A percentile compares a stretch with the other conserved stretches of the same genome.
These are phyloP conservation scores for Phenganax marumi DNA, from an alignment of 92 coral and sea anemone species.

Conservation along the genomic window DNA sequence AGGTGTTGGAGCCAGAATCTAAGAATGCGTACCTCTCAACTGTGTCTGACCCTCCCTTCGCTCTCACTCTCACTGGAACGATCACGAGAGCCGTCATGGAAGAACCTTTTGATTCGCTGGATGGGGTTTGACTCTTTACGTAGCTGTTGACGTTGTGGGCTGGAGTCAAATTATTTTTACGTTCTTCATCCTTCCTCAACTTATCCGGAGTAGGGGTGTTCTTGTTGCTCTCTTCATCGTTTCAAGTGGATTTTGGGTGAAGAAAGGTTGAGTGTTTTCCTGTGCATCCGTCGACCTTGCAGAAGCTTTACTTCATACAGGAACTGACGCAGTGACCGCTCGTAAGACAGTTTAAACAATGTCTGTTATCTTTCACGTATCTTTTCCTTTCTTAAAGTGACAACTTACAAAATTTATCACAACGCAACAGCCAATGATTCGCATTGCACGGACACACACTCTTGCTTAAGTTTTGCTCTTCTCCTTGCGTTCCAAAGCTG, in stretches of 20 bases:
- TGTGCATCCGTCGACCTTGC: constrained; percentile 42
- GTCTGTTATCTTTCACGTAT: constrained; percentile 12
- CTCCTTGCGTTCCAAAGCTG: constrained; percentile 4
- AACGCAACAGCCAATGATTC: constrained; percentile 38
- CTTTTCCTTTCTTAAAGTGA: constrained; percentile 6
- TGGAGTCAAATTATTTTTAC: not conserved
- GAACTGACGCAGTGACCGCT: constrained; percentile 36
- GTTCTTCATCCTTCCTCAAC: not conserved
- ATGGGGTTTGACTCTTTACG: not conserved
- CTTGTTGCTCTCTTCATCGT: not conserved
- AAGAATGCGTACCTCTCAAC: too few relatives aligned
- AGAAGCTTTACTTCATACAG: constrained; percentile 32
- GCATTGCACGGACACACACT: not conserved
- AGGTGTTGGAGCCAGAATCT: constrained; percentile 10
- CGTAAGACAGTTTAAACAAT: constrained; percentile 9
- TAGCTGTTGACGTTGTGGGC: constrained; percentile 7
- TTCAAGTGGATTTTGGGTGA: not conserved
- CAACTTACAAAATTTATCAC: constrained; percentile 33
- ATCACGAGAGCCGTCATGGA: constrained; percentile 44
- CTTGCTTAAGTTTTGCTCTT: not conserved
- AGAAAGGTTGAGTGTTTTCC: constrained; percentile 23
- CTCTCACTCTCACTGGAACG: constrained; percentile 49
- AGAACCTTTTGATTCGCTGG: not conserved
- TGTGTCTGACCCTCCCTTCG: constrained; percentile 17
- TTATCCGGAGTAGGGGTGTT: not conserved